phyloP scores from a whole-genome alignment of 2,888 invertebrate species.

The Volucella bombylans region DNA sequence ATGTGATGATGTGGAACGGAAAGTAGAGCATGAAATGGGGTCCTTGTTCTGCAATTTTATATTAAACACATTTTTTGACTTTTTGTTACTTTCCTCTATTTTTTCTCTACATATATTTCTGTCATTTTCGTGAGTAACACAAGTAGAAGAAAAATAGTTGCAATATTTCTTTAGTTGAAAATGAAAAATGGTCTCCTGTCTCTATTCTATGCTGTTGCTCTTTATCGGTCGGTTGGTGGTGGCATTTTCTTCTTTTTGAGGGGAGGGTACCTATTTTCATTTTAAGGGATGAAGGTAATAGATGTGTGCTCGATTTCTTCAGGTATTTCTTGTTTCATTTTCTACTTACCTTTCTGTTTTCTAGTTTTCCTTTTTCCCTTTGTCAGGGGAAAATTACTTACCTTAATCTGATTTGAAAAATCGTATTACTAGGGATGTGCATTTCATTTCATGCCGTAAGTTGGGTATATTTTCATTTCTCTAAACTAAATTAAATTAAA shows the following conservation, averaged over 20 bases:
- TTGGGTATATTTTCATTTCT: slow-evolving; percentile 15
- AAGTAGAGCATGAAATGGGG: slow-evolving; percentile 29
- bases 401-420: slow-evolving; percentile 64
- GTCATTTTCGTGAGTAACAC: slow-evolving; percentile 12
- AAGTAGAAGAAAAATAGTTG: slow-evolving; percentile 54
- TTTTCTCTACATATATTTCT: background rate
- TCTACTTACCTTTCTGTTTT: slow-evolving; percentile 33
- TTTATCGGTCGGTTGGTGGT: no score
- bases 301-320: slow-evolving; percentile 42
- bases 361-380: background rate
- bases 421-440: slow-evolving; percentile 44
- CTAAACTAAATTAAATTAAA: slow-evolving; percentile 35
- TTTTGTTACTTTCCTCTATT: background rate
- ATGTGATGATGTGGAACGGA: slow-evolving; percentile 57
- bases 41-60: slow-evolving; percentile 70
- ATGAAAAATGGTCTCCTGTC: slow-evolving; percentile 9
- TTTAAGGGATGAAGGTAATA: slow-evolving; percentile 44
- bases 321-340: slow-evolving; percentile 52
- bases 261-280: slow-evolving; percentile 20
- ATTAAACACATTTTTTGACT: slow-evolving; percentile 71
- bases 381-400: slow-evolving; percentile 48
- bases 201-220: no score
- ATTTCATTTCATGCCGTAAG: background rate
- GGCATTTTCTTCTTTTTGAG: background rate
- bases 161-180: slow-evolving; percentile 56